Evolutionary conservation across 2,888 invertebrate genomes (phyloP), one percentile per base, ranked within the genome.

Genomic region (Nematopogon swammerdamellus): DNA sequence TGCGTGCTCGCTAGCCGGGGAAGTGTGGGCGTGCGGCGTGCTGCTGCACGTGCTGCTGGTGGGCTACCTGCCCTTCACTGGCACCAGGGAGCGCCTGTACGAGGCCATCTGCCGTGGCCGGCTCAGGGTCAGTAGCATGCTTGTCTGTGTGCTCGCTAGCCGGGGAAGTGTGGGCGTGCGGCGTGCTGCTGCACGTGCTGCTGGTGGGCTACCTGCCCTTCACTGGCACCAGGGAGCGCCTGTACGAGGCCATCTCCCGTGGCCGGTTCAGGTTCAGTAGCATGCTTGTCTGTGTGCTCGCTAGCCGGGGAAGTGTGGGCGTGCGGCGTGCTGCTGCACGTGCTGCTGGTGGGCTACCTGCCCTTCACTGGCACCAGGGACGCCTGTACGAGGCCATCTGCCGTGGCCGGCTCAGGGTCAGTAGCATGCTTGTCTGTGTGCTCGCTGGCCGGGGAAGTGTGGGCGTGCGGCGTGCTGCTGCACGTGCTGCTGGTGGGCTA

Each of bases 121-220:
- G 10, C 25, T n/a, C n/a, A 25, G 25, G 25, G 25, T 8, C 25
- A 25, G 8, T 6, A 8, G 25, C 25, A n/a, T 25, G 25, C 25
- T 25, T 25, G 4, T 25, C n/a, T n/a, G n/a, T n/a, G n/a, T n/a
- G n/a, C n/a, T n/a, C n/a, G n/a, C n/a, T n/a, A n/a, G n/a, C n/a
- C n/a, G n/a, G n/a, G n/a, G 99, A 99, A 72, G 93, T 98, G 51
- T 99, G 99, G 99, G 92, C 96, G 25, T 94, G 95, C 20, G 98
- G 99, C 10, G 92, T 97, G 49, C 83, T 98, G 60, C 82, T 99
- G 45, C 97, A 97, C 70, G 90, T 97, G 17, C 83, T 99, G 44
- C 82, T 99, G 42, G 93, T 95, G 46, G 99, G 99, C 4, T 89
- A 92, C 51, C 82, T 97, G 59, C 99, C 99, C 11, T 99, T 98